These are phyloP conservation scores for Eufriesea mexicana DNA, from an alignment of 1,140 invertebrate genomes.

Conservation along the genomic window DNA sequence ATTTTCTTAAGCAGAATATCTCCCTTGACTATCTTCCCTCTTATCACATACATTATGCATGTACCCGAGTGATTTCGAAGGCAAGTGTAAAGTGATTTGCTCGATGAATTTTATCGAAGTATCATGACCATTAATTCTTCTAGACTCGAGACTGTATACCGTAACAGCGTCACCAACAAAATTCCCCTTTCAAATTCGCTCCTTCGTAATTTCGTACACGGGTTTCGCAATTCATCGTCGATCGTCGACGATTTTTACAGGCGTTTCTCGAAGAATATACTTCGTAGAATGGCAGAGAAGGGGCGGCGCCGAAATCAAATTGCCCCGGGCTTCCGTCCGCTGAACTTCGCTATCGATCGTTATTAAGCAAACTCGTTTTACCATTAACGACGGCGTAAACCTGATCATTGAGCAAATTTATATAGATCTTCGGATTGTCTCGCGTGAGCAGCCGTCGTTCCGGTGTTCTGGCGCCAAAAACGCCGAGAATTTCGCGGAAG, in stretches of 20 bases:
- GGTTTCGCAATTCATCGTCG: background rate
- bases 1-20: no score
- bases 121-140: no score
- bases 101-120: no score
- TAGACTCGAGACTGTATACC: no score
- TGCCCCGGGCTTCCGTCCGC: background rate
- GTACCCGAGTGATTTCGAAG: no score
- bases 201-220: background rate
- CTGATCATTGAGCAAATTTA: conserved; percentile 31
- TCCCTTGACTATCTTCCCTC: no score
- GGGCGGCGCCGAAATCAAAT: conserved; percentile 10
- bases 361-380: conserved; percentile 21
- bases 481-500: conserved; percentile 23
- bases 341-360: conserved; percentile 25
- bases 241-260: background rate
- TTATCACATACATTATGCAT: no score
- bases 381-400: conserved; percentile 17
- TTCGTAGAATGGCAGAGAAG: background rate
- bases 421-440: conserved; percentile 25
- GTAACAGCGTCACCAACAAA: no score
- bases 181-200: no score
- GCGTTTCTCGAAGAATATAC: background rate
- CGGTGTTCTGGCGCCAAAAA: conserved; percentile 1
- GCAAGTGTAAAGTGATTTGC: no score
- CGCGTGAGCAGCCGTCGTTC: conserved; percentile 23